Conservation (phyloP, 2,888 invertebrate species). For the Diadegma fenestrale region DNA sequence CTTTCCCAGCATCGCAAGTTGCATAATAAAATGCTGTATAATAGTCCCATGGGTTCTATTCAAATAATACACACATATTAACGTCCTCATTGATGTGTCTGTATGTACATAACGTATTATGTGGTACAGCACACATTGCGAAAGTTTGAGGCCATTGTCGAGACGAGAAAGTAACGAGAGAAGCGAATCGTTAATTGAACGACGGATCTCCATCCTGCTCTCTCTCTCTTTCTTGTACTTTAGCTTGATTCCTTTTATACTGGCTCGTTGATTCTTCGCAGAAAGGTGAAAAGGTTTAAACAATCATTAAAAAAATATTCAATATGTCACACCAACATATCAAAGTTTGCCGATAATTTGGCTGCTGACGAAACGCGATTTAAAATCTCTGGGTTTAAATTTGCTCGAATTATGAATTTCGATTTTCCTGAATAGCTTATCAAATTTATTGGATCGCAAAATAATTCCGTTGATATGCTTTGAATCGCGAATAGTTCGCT, state of each 20-base stretch:
- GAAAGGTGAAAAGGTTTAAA: conserved; percentile 48
- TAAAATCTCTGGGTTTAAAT: background rate
- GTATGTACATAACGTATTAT: conserved; percentile 20
- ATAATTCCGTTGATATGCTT: background rate
- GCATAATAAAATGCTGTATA: conserved; percentile 60
- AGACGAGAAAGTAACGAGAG: conserved; percentile 63
- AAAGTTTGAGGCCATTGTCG: conserved; percentile 63
- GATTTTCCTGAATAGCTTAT: background rate
- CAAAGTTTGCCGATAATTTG: conserved; percentile 26
- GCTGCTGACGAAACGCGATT: conserved; percentile 12
- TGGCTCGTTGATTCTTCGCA: conserved; percentile 37
- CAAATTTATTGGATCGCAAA: background rate
- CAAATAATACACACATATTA: conserved; percentile 43
- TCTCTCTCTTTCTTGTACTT: conserved; percentile 40
- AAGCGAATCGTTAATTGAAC: conserved; percentile 61
- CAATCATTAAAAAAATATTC: conserved; percentile 30
- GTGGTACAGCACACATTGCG: conserved; percentile 54
- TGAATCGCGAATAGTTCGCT: background rate
- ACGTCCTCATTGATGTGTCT: background rate
- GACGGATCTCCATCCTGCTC: conserved; percentile 17
- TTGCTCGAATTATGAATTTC: background rate
- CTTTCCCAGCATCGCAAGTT: conserved; percentile 63
- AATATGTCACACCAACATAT: background rate
- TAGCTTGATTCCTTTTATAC: conserved; percentile 41
- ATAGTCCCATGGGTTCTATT: conserved; percentile 53